Conservation (phyloP, 53 echinoderm and acorn worm genomes). For the Henricia sp. region DNA sequence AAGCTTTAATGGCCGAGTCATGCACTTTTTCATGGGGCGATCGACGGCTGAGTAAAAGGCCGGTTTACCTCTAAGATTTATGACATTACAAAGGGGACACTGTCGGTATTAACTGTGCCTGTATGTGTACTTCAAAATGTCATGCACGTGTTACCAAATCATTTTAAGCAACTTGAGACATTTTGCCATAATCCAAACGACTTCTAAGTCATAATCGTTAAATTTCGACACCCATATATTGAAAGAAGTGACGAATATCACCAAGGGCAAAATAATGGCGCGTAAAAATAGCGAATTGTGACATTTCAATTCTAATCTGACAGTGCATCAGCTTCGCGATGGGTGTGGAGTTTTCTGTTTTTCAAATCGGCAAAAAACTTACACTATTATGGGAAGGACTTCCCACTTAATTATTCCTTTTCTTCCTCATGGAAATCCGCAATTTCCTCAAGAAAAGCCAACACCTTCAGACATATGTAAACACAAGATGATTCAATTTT, state of each 20-base stretch:
- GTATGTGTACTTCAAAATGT: slow-evolving; percentile 30
- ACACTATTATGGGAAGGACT: background rate
- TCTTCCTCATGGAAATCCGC: slow-evolving; percentile 27
- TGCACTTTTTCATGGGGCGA: slow-evolving; percentile 4
- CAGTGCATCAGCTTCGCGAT: too few species aligned
- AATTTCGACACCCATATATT: too few species aligned
- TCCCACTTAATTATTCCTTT: background rate
- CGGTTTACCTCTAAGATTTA: slow-evolving; percentile 25
- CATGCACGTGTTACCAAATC: slow-evolving; percentile 37
- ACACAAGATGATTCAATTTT: too few species aligned
- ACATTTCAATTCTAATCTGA: too few species aligned
- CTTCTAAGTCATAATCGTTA: background rate
- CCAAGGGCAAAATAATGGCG: too few species aligned
- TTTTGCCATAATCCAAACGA: background rate
- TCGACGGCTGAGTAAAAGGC: slow-evolving; percentile 2
- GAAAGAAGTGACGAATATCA: too few species aligned
- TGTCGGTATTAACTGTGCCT: slow-evolving; percentile 2
- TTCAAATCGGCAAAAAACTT: too few species aligned
- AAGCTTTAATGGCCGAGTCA: slow-evolving; percentile 14
- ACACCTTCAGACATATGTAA: too few species aligned
- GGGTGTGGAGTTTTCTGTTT: too few species aligned
- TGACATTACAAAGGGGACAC: slow-evolving; percentile 7
- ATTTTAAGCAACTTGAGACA: background rate
- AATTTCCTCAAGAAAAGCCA: slow-evolving; percentile 6
- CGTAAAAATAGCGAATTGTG: too few species aligned